A percentile compares a stretch with the other conserved stretches of the same genome.
Evolutionary conservation across 2,888 invertebrate species (phyloP).

Genomic region (Pasiphila rectangulata): DNA sequence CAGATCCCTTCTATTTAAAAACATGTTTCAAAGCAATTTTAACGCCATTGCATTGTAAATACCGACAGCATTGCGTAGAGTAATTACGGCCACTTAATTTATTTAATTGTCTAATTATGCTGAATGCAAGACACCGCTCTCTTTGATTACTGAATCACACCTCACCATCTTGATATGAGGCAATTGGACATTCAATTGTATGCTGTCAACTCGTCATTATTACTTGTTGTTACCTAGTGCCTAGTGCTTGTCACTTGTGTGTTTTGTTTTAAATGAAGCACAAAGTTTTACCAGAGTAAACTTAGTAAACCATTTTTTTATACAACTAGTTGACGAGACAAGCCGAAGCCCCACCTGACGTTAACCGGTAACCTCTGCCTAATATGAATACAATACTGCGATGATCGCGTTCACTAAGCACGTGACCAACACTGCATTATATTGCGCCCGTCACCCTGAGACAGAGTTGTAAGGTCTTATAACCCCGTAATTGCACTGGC

Average conservation of each 20-base stretch:
- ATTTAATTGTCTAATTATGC: slow-evolving; percentile 56
- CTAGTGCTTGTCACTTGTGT: background rate
- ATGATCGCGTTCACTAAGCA: too few relatives aligned
- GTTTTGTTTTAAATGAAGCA: background rate
- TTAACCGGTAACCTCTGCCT: too few relatives aligned
- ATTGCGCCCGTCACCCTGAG: too few relatives aligned
- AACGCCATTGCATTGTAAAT: slow-evolving; percentile 23
- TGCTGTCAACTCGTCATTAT: slow-evolving; percentile 23
- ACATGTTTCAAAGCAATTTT: slow-evolving; percentile 15
- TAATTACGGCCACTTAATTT: slow-evolving; percentile 53
- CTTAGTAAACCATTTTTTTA: too few relatives aligned
- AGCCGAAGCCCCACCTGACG: too few relatives aligned
- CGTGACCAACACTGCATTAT: too few relatives aligned
- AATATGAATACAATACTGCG: too few relatives aligned
- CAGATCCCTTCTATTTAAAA: slow-evolving; percentile 3
- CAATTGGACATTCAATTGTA: slow-evolving; percentile 30
- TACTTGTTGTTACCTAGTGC: slow-evolving; percentile 6
- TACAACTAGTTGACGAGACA: too few relatives aligned
- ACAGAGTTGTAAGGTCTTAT: too few relatives aligned
- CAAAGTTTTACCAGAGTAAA: background rate
- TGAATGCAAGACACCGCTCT: slow-evolving; percentile 36
- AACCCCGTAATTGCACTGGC: too few relatives aligned
- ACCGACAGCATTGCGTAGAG: slow-evolving; percentile 36
- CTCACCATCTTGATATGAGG: slow-evolving; percentile 44
- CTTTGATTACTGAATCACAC: slow-evolving; percentile 49